Percentiles rank a stretch among this genome's conserved stretches.
Evolutionary conservation across 2,888 invertebrate genomes (phyloP).

Genomic region (Timandra comae): DNA sequence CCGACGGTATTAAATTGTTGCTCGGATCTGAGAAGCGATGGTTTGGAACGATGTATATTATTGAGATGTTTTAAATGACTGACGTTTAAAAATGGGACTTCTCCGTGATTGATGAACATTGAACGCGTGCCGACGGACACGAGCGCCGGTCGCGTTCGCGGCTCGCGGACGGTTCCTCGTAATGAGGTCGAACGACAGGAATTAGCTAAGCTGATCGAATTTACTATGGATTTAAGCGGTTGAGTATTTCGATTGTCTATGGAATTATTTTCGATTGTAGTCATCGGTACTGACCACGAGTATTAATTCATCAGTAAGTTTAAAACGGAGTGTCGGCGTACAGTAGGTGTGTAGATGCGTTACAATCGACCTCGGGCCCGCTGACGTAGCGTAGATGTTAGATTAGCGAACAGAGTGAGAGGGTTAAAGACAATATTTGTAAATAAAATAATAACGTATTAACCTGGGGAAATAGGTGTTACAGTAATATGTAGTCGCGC

Average conservation of each 20-base stretch:
- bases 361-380: constrained; percentile 63
- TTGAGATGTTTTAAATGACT: constrained; percentile 45
- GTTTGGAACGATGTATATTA: constrained; percentile 27
- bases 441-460: constrained; percentile 74
- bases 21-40: constrained; percentile 21
- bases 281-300: constrained; percentile 54
- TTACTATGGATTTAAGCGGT: constrained; percentile 74
- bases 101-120: constrained; percentile 45
- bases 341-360: constrained; percentile 51
- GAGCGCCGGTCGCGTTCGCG: constrained; percentile 29
- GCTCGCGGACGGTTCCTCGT: constrained; percentile 27
- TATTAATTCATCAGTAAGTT: constrained; percentile 50
- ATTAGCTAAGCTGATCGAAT: constrained; percentile 73
- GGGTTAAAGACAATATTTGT: constrained; percentile 79
- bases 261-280: constrained; percentile 55
- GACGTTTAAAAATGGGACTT: constrained; percentile 49
- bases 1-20: constrained; percentile 31
- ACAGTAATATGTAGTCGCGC: constrained; percentile 44
- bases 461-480: constrained; percentile 66
- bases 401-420: constrained; percentile 75
- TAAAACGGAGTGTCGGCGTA: constrained; percentile 16
- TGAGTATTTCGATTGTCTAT: constrained; percentile 59
- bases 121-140: constrained; percentile 1
- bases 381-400: constrained; percentile 70
- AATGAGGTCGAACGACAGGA: constrained; percentile 27